Percentiles rank a stretch among this genome's conserved stretches.
phyloP scores from a whole-genome alignment of 2,113 vertebrate species.

The Zootoca vivipara region DNA sequence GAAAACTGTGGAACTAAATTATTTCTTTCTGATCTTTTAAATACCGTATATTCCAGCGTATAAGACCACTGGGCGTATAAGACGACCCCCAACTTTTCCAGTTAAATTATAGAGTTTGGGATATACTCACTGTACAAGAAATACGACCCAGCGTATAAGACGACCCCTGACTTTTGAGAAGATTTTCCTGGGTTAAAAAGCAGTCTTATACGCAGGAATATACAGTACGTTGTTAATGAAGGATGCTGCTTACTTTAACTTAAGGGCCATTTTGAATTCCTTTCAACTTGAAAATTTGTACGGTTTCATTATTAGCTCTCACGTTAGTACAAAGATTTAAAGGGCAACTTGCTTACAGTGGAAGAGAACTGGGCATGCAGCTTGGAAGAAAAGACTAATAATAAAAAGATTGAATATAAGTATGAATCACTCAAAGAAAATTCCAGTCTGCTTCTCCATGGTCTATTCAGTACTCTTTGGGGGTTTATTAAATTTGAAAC shows the following conservation, averaged over 20 bases:
- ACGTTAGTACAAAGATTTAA: neutral
- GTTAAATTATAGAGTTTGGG: no score
- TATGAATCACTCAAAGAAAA: constrained; percentile 14
- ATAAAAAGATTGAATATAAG: neutral
- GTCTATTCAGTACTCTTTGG: constrained; percentile 40
- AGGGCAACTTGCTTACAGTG: neutral
- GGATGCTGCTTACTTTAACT: neutral
- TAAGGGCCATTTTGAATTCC: neutral
- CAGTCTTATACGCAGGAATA: no score
- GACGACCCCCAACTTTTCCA: no score
- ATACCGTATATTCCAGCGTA: no score
- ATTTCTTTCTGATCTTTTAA: neutral
- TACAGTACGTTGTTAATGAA: neutral
- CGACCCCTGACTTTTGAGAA: no score
- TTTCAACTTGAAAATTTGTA: neutral
- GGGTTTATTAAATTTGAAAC: constrained; percentile 54
- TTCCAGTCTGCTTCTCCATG: constrained; percentile 24
- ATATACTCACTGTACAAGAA: no score
- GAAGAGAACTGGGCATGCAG: neutral
- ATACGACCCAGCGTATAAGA: no score
- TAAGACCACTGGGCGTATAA: no score
- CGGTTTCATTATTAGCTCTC: neutral
- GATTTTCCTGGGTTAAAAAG: no score
- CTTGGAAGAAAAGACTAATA: constrained; percentile 21
- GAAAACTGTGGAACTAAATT: neutral